Conservation (phyloP, 1,140 invertebrate genomes). For the Cyclina sinensis region DNA sequence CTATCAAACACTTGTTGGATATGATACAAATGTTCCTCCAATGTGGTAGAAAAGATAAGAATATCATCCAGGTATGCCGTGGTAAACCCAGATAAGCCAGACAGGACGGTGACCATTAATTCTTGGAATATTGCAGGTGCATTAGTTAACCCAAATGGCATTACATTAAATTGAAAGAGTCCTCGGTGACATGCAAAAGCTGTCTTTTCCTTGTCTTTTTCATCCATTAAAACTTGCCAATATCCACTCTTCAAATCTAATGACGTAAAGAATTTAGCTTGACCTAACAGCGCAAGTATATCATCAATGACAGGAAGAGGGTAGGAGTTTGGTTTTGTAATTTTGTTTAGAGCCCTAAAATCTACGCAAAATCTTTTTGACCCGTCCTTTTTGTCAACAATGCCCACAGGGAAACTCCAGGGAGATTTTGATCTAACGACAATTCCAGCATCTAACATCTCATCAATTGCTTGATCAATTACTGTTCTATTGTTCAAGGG, state of each 20-base stretch:
- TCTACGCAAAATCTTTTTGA: slow-evolving; percentile 26
- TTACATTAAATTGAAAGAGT: slow-evolving; percentile 61
- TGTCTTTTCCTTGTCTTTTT: slow-evolving; percentile 54
- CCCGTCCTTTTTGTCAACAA: slow-evolving; percentile 34
- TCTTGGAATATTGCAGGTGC: slow-evolving; percentile 73
- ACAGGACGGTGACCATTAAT: slow-evolving; percentile 72
- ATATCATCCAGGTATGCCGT: slow-evolving; percentile 71
- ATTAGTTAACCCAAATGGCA: slow-evolving; percentile 77
- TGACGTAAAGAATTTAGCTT: slow-evolving; percentile 68
- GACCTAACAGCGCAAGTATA: slow-evolving; percentile 67
- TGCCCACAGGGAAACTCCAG: slow-evolving; percentile 5
- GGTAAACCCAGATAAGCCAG: slow-evolving; percentile 54
- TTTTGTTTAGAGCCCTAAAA: slow-evolving; percentile 7
- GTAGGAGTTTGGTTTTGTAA: slow-evolving; percentile 64
- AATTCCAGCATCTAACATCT: slow-evolving; percentile 67
- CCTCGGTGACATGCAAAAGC: slow-evolving; percentile 62
- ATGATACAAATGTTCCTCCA: background rate
- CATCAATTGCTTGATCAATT: slow-evolving; percentile 58
- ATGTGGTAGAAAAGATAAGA: slow-evolving; percentile 47
- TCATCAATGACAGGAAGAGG: slow-evolving; percentile 79
- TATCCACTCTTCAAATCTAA: slow-evolving; percentile 58
- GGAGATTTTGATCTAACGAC: slow-evolving; percentile 33
- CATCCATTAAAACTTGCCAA: slow-evolving; percentile 55
- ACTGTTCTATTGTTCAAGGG: slow-evolving; percentile 61
- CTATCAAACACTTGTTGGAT: background rate